Percentiles rank a stretch among this genome's conserved stretches.
Conservation (phyloP, 2,888 invertebrate species). For the Ommatoiulus sabulosus region DNA sequence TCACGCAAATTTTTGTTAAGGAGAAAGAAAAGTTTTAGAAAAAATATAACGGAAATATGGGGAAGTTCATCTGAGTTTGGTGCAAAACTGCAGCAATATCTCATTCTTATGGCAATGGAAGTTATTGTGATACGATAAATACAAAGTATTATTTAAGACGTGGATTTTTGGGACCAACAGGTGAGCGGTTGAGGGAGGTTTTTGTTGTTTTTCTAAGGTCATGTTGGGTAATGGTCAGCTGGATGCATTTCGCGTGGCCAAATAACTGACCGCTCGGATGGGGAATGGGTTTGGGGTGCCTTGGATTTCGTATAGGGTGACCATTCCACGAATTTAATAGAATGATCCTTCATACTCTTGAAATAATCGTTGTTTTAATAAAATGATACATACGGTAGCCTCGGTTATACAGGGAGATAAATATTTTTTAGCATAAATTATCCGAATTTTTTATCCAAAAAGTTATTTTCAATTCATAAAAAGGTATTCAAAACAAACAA, state of each 20-base stretch:
- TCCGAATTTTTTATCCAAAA: too few species aligned
- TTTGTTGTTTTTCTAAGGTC: neutral
- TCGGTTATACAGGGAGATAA: too few species aligned
- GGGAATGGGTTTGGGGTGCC: neutral
- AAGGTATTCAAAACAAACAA: too few species aligned
- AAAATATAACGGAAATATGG: neutral
- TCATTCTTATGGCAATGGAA: neutral
- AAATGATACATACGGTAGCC: too few species aligned
- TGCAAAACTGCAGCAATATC: neutral
- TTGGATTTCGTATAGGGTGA: too few species aligned
- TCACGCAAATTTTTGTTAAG: too few species aligned
- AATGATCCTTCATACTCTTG: too few species aligned
- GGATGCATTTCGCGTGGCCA: neutral
- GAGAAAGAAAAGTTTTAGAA: neutral
- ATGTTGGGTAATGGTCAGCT: neutral
- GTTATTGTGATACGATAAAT: slow-evolving; percentile 4
- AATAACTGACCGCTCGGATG: neutral
- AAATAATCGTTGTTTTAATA: too few species aligned
- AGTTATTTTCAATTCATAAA: too few species aligned
- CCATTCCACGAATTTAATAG: too few species aligned
- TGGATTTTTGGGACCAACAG: neutral
- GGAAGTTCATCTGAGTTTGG: neutral
- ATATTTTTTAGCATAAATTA: too few species aligned
- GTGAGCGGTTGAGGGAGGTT: neutral
- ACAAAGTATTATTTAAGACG: slow-evolving; percentile 15